Conservation (phyloP, 1,140 invertebrate species). For the Xylocopa sonorina region DNA sequence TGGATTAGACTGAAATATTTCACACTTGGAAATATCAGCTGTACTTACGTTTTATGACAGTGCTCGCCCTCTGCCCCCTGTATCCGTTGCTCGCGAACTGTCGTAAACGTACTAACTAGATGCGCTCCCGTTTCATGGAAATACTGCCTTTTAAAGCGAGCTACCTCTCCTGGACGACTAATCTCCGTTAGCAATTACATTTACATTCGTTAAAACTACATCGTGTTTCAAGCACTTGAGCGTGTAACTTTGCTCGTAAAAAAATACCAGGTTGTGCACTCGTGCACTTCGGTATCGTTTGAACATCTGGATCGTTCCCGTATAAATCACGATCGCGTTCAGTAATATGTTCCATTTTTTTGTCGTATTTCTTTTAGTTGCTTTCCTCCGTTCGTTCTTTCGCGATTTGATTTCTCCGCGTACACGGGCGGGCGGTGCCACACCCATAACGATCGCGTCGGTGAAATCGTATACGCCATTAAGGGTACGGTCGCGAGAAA, state of each 20-base stretch:
- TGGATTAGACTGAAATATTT: constrained; percentile 82
- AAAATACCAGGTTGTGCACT: neutral
- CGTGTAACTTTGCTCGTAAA: constrained; percentile 11
- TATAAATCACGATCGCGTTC: neutral
- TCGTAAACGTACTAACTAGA: constrained; percentile 75
- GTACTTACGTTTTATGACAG: constrained; percentile 79
- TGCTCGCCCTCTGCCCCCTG: constrained; percentile 33
- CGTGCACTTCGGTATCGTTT: neutral
- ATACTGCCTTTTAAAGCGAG: constrained; percentile 46
- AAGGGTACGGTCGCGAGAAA: constrained; percentile 43
- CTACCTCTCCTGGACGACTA: constrained; percentile 49
- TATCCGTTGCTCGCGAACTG: constrained; percentile 41
- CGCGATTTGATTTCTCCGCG: constrained; percentile 22
- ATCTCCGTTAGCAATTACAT: constrained; percentile 69
- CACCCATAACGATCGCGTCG: constrained; percentile 13
- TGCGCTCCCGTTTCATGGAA: constrained; percentile 54
- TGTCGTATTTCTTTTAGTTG: neutral
- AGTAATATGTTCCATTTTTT: neutral
- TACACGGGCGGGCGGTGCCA: neutral
- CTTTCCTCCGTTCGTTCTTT: neutral
- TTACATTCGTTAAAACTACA: constrained; percentile 50
- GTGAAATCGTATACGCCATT: constrained; percentile 25
- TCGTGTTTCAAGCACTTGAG: neutral
- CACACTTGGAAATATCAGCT: constrained; percentile 80
- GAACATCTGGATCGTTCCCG: neutral